A percentile compares a stretch with the other conserved stretches of the same genome.
phyloP scores from a whole-genome alignment of 2,888 invertebrate genomes.

The Lysandra bellargus region DNA sequence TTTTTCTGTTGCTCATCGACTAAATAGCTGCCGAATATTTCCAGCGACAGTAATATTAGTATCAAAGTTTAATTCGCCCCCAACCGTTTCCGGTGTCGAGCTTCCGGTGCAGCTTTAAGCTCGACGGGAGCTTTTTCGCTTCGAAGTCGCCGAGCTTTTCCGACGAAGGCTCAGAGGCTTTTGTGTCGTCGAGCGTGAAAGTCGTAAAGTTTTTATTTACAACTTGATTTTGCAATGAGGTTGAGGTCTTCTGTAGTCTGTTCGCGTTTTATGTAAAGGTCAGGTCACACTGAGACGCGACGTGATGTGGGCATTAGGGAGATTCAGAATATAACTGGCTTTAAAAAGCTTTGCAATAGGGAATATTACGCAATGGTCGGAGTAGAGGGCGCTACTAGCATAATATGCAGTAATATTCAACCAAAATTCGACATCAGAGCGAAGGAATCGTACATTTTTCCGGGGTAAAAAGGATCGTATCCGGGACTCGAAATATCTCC shows the following conservation, averaged over 20 bases:
- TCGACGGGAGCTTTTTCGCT: background rate
- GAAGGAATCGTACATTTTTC: too few species aligned
- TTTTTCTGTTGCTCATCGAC: background rate
- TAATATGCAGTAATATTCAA: too few species aligned
- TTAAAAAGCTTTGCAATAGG: too few species aligned
- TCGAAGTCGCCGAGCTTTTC: background rate
- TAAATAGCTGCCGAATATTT: background rate
- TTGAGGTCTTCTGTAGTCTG: background rate
- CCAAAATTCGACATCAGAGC: too few species aligned
- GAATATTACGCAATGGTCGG: too few species aligned
- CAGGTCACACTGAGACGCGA: too few species aligned
- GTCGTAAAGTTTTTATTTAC: background rate
- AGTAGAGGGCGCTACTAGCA: too few species aligned
- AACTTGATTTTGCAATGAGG: background rate
- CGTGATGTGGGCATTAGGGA: too few species aligned
- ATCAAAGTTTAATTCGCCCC: conserved; percentile 14
- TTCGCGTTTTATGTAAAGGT: too few species aligned
- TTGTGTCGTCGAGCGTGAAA: background rate
- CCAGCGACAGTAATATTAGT: background rate
- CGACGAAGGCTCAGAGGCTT: background rate
- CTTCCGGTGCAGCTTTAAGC: conserved; percentile 20
- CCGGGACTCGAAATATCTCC: too few species aligned
- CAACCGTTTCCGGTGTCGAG: conserved; percentile 22
- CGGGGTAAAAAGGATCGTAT: too few species aligned
- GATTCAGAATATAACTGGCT: too few species aligned